Conservation (phyloP, 2,797 vertebrate species). For the Eulemur rubriventer region DNA sequence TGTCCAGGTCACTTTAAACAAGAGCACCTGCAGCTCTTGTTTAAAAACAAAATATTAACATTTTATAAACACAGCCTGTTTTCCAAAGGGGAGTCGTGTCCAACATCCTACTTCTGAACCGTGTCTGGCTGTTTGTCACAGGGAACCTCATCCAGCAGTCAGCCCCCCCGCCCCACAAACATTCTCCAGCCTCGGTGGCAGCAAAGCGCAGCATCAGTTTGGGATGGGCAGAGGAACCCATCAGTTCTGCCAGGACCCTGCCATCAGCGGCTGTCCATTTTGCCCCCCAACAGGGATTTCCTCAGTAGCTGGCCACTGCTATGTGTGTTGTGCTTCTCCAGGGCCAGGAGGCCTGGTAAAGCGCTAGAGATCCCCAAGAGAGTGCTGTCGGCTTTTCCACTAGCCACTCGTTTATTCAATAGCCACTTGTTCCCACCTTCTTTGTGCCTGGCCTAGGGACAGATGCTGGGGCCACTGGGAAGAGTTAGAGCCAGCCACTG, state of each 20-base stretch:
- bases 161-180: rapidly evolving
- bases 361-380: neutral
- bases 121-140: rapidly evolving
- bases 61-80: neutral
- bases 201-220: neutral
- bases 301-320: neutral
- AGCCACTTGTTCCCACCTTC: neutral
- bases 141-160: neutral
- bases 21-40: neutral
- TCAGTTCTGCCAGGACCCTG: neutral
- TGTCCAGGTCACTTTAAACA: neutral
- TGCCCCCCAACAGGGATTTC: neutral
- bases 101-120: neutral
- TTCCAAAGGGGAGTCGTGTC: neutral
- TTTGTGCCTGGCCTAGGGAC: neutral
- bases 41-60: slow-evolving; percentile 20
- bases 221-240: neutral
- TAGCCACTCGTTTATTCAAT: neutral
- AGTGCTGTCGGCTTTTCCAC: rapidly evolving
- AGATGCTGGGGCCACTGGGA: neutral
- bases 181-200: neutral
- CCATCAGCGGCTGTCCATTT: neutral
- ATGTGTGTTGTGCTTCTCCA: rapidly evolving
- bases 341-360: neutral
- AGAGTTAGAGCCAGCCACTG: neutral